Conservation (phyloP, 2,888 invertebrate species). For the Melanargia galathea region DNA sequence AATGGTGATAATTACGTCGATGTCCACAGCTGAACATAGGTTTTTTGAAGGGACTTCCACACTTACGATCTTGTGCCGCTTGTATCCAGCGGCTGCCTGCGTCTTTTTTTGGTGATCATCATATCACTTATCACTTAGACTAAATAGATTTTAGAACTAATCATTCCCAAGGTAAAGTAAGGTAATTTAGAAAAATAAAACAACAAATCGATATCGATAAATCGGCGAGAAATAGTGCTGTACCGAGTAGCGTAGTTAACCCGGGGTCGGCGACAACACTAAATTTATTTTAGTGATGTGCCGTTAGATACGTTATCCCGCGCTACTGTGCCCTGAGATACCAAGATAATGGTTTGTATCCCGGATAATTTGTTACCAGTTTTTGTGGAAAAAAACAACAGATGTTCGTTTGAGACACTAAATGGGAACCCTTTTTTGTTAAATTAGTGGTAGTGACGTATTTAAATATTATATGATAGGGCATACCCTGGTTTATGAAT, state of each 20-base stretch:
- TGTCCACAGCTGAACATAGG: no score
- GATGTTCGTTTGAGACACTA: background rate
- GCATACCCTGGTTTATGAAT: no score
- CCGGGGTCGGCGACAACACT: constrained; percentile 56
- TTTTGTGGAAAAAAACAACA: constrained; percentile 1
- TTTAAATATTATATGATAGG: no score
- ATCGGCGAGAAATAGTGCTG: constrained; percentile 69
- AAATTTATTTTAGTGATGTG: constrained; percentile 74
- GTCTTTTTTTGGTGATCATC: no score
- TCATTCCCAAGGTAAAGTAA: no score
- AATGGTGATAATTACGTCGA: no score
- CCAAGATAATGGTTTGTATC: constrained; percentile 51
- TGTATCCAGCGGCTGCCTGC: no score
- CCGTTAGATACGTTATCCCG: constrained; percentile 67
- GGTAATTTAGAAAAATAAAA: constrained; percentile 26
- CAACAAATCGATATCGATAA: constrained; percentile 52
- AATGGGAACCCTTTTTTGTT: background rate
- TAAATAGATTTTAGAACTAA: no score
- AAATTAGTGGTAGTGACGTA: background rate
- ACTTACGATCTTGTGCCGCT: no score
- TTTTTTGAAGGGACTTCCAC: no score
- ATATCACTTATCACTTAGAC: no score
- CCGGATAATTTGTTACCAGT: constrained; percentile 57
- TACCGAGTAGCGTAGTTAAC: constrained; percentile 65
- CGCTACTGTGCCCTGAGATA: constrained; percentile 64